Base-by-base conservation (phyloP, 2,113 vertebrate species). In the Prunella himalayana region DNA sequence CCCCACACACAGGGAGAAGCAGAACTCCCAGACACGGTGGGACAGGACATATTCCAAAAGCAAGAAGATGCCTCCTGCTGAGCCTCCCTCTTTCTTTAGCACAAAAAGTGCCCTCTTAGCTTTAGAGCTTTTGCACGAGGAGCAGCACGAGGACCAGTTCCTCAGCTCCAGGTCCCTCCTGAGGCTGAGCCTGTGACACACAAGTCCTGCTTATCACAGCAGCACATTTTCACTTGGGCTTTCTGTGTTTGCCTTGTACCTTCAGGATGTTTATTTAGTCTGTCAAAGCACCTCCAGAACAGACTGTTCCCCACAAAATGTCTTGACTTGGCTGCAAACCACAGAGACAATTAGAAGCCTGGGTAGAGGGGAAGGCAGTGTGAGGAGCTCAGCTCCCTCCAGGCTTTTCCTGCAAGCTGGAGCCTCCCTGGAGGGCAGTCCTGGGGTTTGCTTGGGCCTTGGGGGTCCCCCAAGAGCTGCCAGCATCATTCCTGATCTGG, bases 281-380 rank as follows among this genome's bases (percentile, higher is more conserved):
- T 88, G 42, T 51, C 45, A 90, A 76, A 92, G 85, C n/a, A 91
- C 66, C 75, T 70, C 54, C 59, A 88, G 92, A 90, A 93, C 66
- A 60, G 70, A 45, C 61, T 31, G 70, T 42, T 78, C 54, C 79
- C 76, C 75, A 83, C 76, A 94, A 72, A 93, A 92, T 39, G 50
- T 44, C 88, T 79, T 49, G 22, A 85, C 57, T 64, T 21, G 21
- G 82, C 66, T 88, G 66, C 49, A 88, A 86, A 96, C 92, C 85
- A 80, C 33, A 86, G 42, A 93, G n/a, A 83, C 76, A 90, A 88
- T 66, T 70, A 73, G 1, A 25, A 92, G 71, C 75, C 30, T 42
- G 51, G 60, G 63, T 50, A 69, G 28, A 63, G 14, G 39, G 30
- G 50, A 82, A 76, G 24, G 65, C 56, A 39, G 18, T 11, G 10